Evolutionary conservation across 2,113 vertebrate genomes (phyloP).

Genomic region (Porphyrio hochstetteri): DNA sequence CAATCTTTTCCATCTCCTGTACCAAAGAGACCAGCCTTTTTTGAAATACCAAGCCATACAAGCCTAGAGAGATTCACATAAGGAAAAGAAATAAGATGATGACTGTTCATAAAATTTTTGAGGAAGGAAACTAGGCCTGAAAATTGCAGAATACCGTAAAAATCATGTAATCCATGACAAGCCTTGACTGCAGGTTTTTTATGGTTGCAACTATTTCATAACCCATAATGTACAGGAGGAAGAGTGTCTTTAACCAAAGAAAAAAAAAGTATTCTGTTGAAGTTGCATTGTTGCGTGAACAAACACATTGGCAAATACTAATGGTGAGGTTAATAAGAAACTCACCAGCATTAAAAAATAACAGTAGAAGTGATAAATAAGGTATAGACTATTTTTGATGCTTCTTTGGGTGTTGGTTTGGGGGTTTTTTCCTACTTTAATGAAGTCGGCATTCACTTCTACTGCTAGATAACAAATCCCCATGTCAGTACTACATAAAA

Average conservation of each 20-base stretch:
- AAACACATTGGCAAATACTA: not conserved
- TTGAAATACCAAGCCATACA: not conserved
- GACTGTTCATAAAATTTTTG: not conserved
- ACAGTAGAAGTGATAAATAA: not conserved
- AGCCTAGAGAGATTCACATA: not conserved
- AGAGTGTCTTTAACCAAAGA: not conserved
- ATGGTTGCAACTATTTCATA: not conserved
- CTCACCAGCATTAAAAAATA: not conserved
- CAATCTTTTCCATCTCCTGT: not conserved
- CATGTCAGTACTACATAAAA: constrained; percentile 9
- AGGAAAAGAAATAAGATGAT: not conserved
- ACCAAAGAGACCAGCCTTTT: not conserved
- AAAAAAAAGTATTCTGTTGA: not conserved
- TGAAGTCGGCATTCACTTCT: not conserved
- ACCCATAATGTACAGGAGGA: not conserved
- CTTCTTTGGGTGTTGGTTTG: not conserved
- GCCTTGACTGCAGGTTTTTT: not conserved
- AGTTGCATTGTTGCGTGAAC: not conserved
- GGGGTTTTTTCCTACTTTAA: not conserved
- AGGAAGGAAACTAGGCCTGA: not conserved
- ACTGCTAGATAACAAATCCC: constrained; percentile 40
- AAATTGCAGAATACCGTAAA: not conserved
- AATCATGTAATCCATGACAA: not conserved
- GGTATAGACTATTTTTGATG: not conserved
- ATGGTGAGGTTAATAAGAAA: not conserved